Percentiles rank a stretch among this genome's conserved stretches.
These are phyloP conservation scores for Smutsia gigantea DNA, from an alignment of 2,797 vertebrate genomes.

Conservation along the genomic window DNA sequence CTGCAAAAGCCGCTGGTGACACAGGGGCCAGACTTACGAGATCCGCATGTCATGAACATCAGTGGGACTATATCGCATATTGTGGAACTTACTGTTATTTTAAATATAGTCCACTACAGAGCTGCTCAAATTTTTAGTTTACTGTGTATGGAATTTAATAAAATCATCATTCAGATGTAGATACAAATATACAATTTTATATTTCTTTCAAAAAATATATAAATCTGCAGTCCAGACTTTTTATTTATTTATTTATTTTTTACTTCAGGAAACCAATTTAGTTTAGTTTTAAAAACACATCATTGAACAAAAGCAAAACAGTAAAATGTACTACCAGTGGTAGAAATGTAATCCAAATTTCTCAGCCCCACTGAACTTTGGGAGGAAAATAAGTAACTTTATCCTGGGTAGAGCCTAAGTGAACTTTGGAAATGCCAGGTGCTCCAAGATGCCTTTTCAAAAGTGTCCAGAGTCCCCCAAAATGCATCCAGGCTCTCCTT, in stretches of 20 bases:
- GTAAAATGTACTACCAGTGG: not conserved
- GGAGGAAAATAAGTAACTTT: not conserved
- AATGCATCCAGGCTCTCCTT: not conserved
- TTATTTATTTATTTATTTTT: not conserved
- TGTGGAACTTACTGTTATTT: slow-evolving; percentile 53
- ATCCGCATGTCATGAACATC: not conserved
- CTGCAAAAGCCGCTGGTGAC: slow-evolving; percentile 96
- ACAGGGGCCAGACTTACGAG: slow-evolving; percentile 91
- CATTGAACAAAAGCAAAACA: slow-evolving; percentile 15
- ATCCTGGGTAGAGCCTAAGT: not conserved
- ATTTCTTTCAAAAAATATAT: slow-evolving; percentile 6
- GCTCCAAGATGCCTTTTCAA: not conserved
- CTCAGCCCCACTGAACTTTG: not conserved
- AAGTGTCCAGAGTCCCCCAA: not conserved
- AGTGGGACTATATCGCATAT: slow-evolving; percentile 40
- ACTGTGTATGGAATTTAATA: slow-evolving; percentile 68
- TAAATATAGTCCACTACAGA: slow-evolving; percentile 52
- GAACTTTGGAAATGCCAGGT: not conserved
- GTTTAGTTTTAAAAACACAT: not conserved
- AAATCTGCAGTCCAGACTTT: too few relatives aligned
- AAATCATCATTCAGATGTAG: slow-evolving; percentile 72
- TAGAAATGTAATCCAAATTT: not conserved
- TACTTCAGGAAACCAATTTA: not conserved
- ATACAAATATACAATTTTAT: slow-evolving; percentile 19
- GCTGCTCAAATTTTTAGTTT: slow-evolving; percentile 46